Percentiles rank a stretch among this genome's conserved stretches.
Evolutionary conservation across 1,140 invertebrate genomes (phyloP).

Genomic region (Rhysida immarginata): DNA sequence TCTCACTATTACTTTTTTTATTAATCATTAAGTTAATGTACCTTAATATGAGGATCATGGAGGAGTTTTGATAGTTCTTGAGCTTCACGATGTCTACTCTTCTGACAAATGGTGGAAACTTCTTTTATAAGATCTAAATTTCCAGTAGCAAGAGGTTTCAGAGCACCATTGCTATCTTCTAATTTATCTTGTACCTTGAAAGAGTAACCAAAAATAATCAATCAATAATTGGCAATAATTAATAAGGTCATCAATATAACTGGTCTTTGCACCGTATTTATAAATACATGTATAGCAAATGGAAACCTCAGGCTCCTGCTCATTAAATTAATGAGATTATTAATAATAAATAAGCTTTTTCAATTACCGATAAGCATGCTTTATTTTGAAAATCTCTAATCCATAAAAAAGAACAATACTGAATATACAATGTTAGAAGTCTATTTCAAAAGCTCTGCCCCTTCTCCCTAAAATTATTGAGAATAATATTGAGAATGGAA

Average conservation of each 20-base stretch:
- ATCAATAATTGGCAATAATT: neutral
- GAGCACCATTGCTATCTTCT: constrained; percentile 29
- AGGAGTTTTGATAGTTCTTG: constrained; percentile 35
- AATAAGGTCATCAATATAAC: neutral
- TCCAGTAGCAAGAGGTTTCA: constrained; percentile 28
- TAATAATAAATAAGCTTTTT: too few species aligned
- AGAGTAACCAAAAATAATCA: constrained; percentile 7
- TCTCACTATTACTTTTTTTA: too few species aligned
- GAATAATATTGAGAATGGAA: too few species aligned
- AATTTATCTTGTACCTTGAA: constrained; percentile 36
- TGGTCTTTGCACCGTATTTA: neutral
- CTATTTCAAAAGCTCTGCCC: too few species aligned
- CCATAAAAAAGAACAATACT: too few species aligned
- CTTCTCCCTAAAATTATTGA: too few species aligned
- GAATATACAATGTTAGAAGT: too few species aligned
- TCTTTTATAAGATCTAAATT: constrained; percentile 27
- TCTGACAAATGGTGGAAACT: constrained; percentile 26
- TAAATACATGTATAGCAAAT: too few species aligned
- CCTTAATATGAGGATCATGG: constrained; percentile 32
- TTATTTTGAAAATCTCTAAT: too few species aligned
- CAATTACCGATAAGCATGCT: too few species aligned
- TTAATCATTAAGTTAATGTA: constrained; percentile 13
- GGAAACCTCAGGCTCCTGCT: too few species aligned
- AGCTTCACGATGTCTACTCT: constrained; percentile 29
- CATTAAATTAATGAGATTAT: too few species aligned